Evolutionary conservation across 2,113 vertebrate species (phyloP).

Genomic region (Hyaena hyaena): DNA sequence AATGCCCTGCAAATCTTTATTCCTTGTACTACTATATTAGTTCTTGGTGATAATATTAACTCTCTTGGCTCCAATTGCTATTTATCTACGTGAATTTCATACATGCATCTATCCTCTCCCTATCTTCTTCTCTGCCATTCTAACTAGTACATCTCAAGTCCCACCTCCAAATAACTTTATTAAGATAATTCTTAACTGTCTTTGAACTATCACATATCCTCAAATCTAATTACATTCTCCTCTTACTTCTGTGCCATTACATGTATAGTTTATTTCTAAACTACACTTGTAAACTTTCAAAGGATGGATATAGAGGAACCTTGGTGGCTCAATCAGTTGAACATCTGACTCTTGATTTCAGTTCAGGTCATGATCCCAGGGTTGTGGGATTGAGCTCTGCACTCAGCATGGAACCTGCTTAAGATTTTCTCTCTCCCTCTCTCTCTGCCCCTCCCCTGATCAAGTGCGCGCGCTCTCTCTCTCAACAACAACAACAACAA

Average conservation of each 20-base stretch:
- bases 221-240: slow-evolving; percentile 22
- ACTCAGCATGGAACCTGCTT: no score
- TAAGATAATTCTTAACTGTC: not conserved
- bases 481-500: no score
- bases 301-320: not conserved
- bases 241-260: not conserved
- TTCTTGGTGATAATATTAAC: not conserved
- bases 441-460: no score
- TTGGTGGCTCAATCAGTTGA: no score
- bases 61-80: not conserved
- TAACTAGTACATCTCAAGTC: not conserved
- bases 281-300: not conserved
- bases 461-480: no score
- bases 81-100: not conserved
- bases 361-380: no score
- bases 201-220: not conserved
- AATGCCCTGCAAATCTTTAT: not conserved
- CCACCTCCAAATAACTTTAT: not conserved
- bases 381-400: no score
- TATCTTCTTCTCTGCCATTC: not conserved
- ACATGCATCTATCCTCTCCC: not conserved
- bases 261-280: not conserved
- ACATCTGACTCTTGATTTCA: no score
- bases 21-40: not conserved
- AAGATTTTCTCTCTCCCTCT: no score